Evolutionary conservation across 1,140 invertebrate species (phyloP), one percentile per base, ranked within the genome.

Genomic region (Drosophila funebris): DNA sequence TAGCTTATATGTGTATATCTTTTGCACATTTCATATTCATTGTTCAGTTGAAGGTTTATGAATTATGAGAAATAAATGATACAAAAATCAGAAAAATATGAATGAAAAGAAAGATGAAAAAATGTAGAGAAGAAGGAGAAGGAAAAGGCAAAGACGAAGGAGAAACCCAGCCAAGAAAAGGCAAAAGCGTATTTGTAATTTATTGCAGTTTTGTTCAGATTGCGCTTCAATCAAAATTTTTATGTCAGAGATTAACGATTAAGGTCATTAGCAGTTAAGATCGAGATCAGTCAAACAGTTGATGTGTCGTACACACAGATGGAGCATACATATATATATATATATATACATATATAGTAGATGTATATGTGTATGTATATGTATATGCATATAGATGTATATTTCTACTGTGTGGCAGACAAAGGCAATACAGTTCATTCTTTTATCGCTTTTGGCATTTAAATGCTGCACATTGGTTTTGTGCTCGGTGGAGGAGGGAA

Each of bases 161-260:
- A 50, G 46, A 56, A 11, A 41, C 2, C n/a, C n/a, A 36, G 13
- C 29, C 11, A 31, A 29, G 58, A 36, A 39, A 18, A 50, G 33
- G 20, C 31, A 41, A 56, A 56, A 43, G 27, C 29, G 44, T 41
- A 44, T 53, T 60, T 60, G 56, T 82, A 82, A 87, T 87, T 85
- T 85, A 84, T 84, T 84, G 81, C 78, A 85, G 69, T 85, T 81
- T 75, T 52, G 58, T 68, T 72, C 56, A 52, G 77, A 79, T 81
- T 73, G 66, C 73, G 73, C 77, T 89, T 89, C 87, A 90, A 90
- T 90, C 87, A 90, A 85, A 90, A 75, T 74, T 90, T 90, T 90
- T 90, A 90, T 90, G 87, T 90, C 87, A 90, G 87, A 90, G 87
- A 90, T 90, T 90, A 90, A 90, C 87, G 87, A 90, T 90, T 90